Percentiles rank a stretch among this genome's conserved stretches.
These are phyloP conservation scores for Ciconia boyciana DNA, from an alignment of 2,113 vertebrate species.

Conservation along the genomic window DNA sequence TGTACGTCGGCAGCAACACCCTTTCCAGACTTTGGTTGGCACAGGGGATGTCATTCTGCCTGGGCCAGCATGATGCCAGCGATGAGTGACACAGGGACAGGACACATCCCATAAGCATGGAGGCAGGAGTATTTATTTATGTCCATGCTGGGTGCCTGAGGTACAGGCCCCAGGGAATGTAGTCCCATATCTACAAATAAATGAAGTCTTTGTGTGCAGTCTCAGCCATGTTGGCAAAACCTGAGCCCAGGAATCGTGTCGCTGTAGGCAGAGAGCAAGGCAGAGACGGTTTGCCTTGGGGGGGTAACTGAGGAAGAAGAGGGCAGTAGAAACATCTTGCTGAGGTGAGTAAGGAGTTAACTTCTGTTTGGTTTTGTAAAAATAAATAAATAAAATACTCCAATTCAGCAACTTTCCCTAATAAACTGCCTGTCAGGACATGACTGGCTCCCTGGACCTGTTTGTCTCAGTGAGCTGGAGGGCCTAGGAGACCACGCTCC, in stretches of 20 bases:
- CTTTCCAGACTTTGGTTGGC: neutral
- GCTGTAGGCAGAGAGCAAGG: neutral
- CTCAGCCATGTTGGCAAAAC: neutral
- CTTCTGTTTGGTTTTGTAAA: neutral
- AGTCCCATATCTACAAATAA: neutral
- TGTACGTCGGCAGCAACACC: neutral
- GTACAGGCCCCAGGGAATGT: neutral
- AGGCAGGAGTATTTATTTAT: neutral
- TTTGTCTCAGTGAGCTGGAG: neutral
- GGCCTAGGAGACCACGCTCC: conserved; percentile 45
- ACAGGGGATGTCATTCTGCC: neutral
- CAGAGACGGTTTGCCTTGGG: neutral
- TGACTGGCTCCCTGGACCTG: conserved; percentile 10
- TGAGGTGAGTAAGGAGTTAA: conserved; percentile 8
- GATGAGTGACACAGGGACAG: neutral
- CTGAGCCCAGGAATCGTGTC: neutral
- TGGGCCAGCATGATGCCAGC: neutral
- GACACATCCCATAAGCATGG: neutral
- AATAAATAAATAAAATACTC: too few relatives aligned
- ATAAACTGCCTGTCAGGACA: conserved; percentile 36
- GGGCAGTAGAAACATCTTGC: neutral
- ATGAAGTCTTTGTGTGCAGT: neutral
- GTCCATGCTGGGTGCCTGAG: neutral
- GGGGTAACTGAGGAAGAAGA: neutral
- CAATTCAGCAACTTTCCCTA: conserved; percentile 48